These are phyloP conservation scores for Leptinotarsa peninsularis DNA, from an alignment of 2,888 invertebrate genomes.

Conservation along the genomic window DNA sequence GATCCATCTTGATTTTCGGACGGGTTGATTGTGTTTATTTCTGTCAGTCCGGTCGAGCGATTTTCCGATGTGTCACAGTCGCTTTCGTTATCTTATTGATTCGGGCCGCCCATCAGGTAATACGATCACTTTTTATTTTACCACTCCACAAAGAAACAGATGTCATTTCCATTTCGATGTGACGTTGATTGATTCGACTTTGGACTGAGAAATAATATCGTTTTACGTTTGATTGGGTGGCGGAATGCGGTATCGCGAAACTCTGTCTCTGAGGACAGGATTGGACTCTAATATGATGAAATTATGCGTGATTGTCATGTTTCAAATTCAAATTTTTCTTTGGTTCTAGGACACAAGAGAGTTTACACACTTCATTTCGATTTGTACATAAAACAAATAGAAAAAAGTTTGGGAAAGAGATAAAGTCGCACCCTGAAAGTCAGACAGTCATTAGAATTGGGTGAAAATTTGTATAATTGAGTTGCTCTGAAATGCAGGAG, in stretches of 20 bases:
- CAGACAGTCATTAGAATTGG: no score
- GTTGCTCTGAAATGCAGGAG: no score
- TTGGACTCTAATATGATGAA: neutral
- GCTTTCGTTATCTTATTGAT: constrained; percentile 47
- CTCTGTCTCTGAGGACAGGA: neutral
- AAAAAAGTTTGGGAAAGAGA: no score
- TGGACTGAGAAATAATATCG: constrained; percentile 38
- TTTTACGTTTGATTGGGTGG: constrained; percentile 31
- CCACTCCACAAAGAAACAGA: constrained; percentile 36
- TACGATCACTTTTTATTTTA: constrained; percentile 35
- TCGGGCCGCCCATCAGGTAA: constrained; percentile 44
- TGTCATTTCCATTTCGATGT: constrained; percentile 41
- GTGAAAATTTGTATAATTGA: no score
- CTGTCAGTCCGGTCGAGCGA: constrained; percentile 46
- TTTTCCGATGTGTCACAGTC: constrained; percentile 42
- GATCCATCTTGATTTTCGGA: constrained; percentile 46
- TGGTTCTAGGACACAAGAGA: no score
- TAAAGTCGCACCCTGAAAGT: no score
- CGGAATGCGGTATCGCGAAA: constrained; percentile 12
- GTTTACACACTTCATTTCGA: no score
- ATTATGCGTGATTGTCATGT: neutral
- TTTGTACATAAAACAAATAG: no score
- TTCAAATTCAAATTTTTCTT: no score
- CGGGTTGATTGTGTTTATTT: constrained; percentile 47
- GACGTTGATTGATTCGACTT: constrained; percentile 41